Conservation (phyloP, 2,113 vertebrate species). For the Lichenostomus cassidix region DNA sequence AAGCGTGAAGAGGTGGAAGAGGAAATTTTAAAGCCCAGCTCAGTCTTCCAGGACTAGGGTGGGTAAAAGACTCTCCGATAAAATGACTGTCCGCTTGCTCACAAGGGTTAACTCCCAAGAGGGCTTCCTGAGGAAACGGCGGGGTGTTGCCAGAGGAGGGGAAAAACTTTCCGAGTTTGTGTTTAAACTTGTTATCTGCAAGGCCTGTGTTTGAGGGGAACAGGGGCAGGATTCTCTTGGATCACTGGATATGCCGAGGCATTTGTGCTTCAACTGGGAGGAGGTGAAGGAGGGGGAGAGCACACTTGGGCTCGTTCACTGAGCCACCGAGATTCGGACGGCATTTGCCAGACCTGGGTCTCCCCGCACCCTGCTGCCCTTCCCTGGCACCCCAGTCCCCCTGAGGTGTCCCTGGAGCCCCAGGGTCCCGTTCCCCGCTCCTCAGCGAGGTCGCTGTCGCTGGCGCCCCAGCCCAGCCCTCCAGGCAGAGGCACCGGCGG, state of each 20-base stretch:
- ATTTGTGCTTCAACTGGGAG: background rate
- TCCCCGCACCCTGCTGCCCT: background rate
- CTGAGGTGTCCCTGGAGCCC: background rate
- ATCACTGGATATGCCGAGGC: background rate
- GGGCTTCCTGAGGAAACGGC: background rate
- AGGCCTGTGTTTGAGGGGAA: background rate
- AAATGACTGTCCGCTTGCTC: background rate
- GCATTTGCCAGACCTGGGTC: background rate
- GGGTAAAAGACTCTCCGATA: background rate
- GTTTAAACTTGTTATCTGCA: constrained; percentile 54
- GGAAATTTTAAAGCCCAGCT: background rate
- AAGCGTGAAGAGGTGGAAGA: background rate
- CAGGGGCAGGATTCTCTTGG: background rate
- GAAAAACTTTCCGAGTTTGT: constrained; percentile 4
- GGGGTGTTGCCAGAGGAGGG: background rate
- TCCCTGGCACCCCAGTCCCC: background rate
- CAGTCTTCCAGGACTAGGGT: background rate
- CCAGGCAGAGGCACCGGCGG: background rate
- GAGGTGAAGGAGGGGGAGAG: background rate
- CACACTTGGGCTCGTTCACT: background rate
- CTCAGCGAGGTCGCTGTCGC: background rate
- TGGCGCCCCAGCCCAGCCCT: background rate
- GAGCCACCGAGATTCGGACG: background rate
- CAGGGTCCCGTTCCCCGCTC: background rate
- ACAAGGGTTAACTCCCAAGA: constrained; percentile 28